Percentiles rank a stretch among this genome's conserved stretches.
These are phyloP conservation scores for Stegodyphus dumicola DNA, from an alignment of 1,140 invertebrate genomes.

Conservation along the genomic window DNA sequence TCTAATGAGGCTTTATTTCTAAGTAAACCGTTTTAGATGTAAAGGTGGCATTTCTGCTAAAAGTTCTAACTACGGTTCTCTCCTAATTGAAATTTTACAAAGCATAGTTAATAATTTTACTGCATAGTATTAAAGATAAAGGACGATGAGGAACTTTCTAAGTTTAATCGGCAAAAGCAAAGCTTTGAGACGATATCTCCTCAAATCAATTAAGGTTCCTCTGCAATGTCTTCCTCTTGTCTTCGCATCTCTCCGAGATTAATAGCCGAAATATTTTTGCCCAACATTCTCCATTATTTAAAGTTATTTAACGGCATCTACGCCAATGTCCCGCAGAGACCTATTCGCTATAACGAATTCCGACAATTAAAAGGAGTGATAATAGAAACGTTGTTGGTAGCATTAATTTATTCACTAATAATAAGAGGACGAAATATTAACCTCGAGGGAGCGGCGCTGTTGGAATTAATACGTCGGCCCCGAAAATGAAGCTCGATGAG, in stretches of 20 bases:
- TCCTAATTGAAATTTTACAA: not conserved
- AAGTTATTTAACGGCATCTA: not conserved
- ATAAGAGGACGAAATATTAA: constrained; percentile 3
- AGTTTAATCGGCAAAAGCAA: not conserved
- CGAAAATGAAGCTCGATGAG: not conserved
- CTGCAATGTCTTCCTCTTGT: too few relatives aligned
- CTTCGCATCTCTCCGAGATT: too few relatives aligned
- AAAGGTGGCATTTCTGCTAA: too few relatives aligned
- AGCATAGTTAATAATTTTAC: not conserved
- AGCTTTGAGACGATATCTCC: not conserved
- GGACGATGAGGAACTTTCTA: not conserved
- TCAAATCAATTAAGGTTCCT: not conserved
- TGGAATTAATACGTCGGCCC: not conserved
- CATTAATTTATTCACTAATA: not conserved
- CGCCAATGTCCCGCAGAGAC: not conserved
- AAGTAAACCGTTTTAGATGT: too few relatives aligned
- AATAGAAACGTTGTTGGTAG: not conserved
- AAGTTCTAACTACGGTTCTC: too few relatives aligned
- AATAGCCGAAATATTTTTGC: too few relatives aligned
- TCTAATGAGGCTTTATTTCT: too few relatives aligned
- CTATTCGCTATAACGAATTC: not conserved
- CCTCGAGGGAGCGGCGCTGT: not conserved
- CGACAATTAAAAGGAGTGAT: constrained; percentile 1
- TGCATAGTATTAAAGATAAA: not conserved
- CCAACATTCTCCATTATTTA: not conserved